A percentile compares a stretch with the other conserved stretches of the same genome.
phyloP scores from a whole-genome alignment of 2,888 invertebrate species.

The Melieria crassipennis region DNA sequence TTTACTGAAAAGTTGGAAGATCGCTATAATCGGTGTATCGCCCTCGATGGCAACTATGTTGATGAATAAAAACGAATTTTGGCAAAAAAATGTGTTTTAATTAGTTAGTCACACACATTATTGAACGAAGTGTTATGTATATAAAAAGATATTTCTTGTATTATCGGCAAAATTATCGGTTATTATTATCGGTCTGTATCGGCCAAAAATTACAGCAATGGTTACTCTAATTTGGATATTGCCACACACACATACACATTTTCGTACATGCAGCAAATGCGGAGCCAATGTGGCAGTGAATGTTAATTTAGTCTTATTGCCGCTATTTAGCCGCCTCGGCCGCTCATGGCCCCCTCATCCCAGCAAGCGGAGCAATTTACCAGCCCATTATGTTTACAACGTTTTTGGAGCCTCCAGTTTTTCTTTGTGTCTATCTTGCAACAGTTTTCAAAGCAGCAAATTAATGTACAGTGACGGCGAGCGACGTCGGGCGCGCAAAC shows the following conservation, averaged over 20 bases:
- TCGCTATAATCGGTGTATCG: too few relatives aligned
- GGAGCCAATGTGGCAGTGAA: background rate
- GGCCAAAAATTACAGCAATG: background rate
- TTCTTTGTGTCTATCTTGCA: background rate
- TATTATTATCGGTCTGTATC: too few relatives aligned
- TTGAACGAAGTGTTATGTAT: too few relatives aligned
- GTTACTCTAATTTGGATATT: background rate
- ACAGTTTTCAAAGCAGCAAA: background rate
- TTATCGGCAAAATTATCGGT: too few relatives aligned
- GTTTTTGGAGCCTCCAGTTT: background rate
- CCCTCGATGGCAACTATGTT: too few relatives aligned
- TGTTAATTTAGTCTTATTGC: slow-evolving; percentile 1
- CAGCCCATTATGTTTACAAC: too few relatives aligned
- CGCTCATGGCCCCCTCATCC: background rate
- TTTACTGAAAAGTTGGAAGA: too few relatives aligned
- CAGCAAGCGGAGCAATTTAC: too few relatives aligned
- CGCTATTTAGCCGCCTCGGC: background rate
- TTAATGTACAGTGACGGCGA: background rate
- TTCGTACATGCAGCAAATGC: background rate
- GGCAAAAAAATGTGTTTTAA: too few relatives aligned
- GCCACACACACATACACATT: background rate
- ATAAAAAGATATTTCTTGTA: background rate
- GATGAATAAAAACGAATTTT: too few relatives aligned
- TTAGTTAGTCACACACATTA: too few relatives aligned
- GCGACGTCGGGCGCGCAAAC: background rate